A percentile compares a stretch with the other conserved stretches of the same genome.
Evolutionary conservation across 2,888 invertebrate species (phyloP).

Genomic region (Thysanoteuthis rhombus): DNA sequence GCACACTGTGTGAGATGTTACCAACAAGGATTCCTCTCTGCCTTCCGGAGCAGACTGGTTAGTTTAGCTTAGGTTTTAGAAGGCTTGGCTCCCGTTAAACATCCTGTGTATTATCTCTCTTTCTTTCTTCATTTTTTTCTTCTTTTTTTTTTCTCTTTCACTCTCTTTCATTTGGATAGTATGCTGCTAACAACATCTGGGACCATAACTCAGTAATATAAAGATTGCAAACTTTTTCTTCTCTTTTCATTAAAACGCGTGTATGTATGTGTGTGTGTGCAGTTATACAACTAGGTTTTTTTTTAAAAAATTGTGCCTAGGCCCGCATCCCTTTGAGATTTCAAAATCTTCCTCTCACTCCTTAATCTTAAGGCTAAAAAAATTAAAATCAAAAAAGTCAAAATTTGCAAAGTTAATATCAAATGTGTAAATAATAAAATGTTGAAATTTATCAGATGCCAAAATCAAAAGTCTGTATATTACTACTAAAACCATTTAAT

Average conservation of each 20-base stretch:
- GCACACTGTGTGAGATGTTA: neutral
- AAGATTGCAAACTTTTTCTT: neutral
- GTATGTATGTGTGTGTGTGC: too few species aligned
- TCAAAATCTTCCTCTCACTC: too few species aligned
- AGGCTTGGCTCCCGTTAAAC: conserved; percentile 12
- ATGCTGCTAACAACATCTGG: neutral
- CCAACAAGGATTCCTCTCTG: neutral
- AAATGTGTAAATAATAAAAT: too few species aligned
- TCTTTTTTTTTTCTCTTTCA: neutral
- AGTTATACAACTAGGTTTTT: too few species aligned
- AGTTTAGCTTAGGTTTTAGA: conserved; percentile 12
- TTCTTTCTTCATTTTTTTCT: neutral
- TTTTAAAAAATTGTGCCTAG: neutral
- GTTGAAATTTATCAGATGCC: too few species aligned
- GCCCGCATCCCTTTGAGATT: too few species aligned
- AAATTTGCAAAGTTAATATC: too few species aligned
- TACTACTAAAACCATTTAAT: too few species aligned
- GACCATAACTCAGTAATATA: neutral
- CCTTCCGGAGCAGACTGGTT: neutral
- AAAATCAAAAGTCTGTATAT: too few species aligned
- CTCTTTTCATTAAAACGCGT: neutral
- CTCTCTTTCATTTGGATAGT: neutral
- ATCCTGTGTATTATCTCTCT: neutral
- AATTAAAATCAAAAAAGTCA: too few species aligned
- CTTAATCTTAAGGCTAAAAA: too few species aligned